A percentile compares a stretch with the other conserved stretches of the same genome.
These are phyloP conservation scores for Sycobia sp. DNA, from an alignment of 1,140 invertebrate genomes.

Conservation along the genomic window DNA sequence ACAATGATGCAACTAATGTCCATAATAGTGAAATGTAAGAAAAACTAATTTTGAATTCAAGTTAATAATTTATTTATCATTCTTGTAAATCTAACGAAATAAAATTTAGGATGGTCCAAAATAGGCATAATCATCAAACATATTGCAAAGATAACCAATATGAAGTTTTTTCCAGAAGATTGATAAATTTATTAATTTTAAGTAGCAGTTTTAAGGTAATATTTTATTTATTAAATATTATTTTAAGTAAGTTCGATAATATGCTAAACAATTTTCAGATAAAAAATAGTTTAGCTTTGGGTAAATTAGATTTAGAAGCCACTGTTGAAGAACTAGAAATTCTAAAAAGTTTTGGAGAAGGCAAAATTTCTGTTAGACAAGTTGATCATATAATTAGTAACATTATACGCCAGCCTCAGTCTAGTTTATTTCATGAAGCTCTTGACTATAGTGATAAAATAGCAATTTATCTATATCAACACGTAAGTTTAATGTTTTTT, in stretches of 20 bases:
- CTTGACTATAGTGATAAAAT: slow-evolving; percentile 22
- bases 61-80: background rate
- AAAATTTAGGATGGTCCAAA: background rate
- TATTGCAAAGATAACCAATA: slow-evolving; percentile 34
- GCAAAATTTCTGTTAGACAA: slow-evolving; percentile 42
- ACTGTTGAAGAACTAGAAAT: slow-evolving; percentile 40
- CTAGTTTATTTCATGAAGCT: slow-evolving; percentile 23
- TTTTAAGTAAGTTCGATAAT: background rate
- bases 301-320: slow-evolving; percentile 40
- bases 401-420: slow-evolving; percentile 36
- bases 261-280: slow-evolving; percentile 32
- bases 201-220: slow-evolving; percentile 43
- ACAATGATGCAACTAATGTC: background rate
- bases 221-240: background rate
- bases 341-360: slow-evolving; percentile 40
- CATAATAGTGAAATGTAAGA: slow-evolving; percentile 3
- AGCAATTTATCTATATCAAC: slow-evolving; percentile 24
- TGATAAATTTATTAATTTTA: slow-evolving; percentile 44
- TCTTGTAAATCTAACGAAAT: background rate
- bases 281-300: slow-evolving; percentile 36
- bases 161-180: slow-evolving; percentile 44
- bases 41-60: background rate
- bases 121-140: background rate
- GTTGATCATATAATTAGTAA: slow-evolving; percentile 45
- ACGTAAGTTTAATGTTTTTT: too few relatives aligned